Percentiles rank a stretch among this genome's conserved stretches.
Conservation (phyloP, 2,888 invertebrate genomes). For the Siphlonurus alternatus region DNA sequence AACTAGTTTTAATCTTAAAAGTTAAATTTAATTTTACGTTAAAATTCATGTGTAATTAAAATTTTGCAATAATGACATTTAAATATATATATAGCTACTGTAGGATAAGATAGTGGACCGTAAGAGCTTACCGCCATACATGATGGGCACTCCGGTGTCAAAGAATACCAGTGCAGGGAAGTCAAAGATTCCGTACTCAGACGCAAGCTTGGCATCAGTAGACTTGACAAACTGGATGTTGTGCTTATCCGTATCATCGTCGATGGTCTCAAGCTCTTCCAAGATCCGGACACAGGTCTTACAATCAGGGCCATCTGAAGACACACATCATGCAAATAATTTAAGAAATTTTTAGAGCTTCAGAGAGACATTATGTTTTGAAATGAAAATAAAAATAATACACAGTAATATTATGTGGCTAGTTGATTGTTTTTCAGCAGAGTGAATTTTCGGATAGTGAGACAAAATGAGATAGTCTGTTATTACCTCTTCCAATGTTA, state of each 20-base stretch:
- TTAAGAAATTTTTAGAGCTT: no score
- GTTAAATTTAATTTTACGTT: no score
- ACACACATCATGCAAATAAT: background rate
- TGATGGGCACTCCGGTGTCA: constrained; percentile 83
- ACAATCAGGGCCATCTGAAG: constrained; percentile 67
- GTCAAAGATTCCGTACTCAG: constrained; percentile 81
- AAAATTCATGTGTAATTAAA: no score
- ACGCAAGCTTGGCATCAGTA: constrained; percentile 72
- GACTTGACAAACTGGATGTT: constrained; percentile 90
- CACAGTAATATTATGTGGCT: background rate
- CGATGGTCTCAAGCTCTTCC: constrained; percentile 79
- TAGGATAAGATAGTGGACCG: no score
- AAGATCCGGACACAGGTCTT: constrained; percentile 68
- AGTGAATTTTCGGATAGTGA: no score
- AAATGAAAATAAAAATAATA: background rate
- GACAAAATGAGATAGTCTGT: no score
- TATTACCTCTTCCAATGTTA: no score
- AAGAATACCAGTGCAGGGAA: constrained; percentile 86
- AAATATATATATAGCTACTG: no score
- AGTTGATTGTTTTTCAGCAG: background rate
- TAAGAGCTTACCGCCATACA: constrained; percentile 90
- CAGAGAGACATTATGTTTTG: no score
- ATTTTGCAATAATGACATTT: no score
- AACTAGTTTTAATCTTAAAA: no score
- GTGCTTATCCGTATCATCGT: constrained; percentile 82